A percentile compares a stretch with the other conserved stretches of the same genome.
These are phyloP conservation scores for Biston stratarius DNA, from an alignment of 2,888 invertebrate species.

Conservation along the genomic window DNA sequence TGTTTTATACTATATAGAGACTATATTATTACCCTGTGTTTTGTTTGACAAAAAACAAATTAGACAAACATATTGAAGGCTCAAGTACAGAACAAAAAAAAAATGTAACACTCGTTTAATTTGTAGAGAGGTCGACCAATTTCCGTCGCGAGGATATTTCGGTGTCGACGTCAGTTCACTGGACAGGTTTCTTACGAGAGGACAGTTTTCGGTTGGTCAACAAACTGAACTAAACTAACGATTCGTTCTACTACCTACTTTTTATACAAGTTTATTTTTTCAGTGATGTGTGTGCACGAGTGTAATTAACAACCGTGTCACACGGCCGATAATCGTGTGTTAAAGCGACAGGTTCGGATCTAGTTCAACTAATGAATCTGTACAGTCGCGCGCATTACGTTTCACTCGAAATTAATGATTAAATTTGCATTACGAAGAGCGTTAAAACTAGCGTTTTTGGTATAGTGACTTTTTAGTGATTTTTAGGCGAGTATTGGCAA, in stretches of 20 bases:
- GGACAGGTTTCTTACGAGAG: background rate
- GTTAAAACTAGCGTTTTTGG: too few relatives aligned
- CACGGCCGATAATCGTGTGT: constrained; percentile 16
- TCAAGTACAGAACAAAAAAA: background rate
- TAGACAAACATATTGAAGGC: too few relatives aligned
- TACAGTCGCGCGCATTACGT: constrained; percentile 1
- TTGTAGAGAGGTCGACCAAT: constrained; percentile 13
- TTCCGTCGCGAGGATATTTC: background rate
- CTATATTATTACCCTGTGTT: too few relatives aligned
- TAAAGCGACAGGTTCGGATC: constrained; percentile 13
- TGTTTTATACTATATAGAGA: too few relatives aligned
- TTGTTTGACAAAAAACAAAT: too few relatives aligned
- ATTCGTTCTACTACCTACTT: background rate
- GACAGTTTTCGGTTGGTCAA: background rate
- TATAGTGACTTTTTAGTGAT: too few relatives aligned
- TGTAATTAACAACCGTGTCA: constrained; percentile 11
- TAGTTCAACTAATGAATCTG: background rate
- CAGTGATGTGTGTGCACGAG: constrained; percentile 7
- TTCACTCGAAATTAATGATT: background rate
- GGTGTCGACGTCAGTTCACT: background rate
- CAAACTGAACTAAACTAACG: background rate
- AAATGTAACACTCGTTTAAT: background rate
- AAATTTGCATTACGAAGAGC: too few relatives aligned
- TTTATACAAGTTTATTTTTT: constrained; percentile 1
- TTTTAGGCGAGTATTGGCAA: too few relatives aligned